Evolutionary conservation across 1,140 invertebrate species (phyloP), one percentile per base, ranked within the genome.

Genomic region (Tetragnatha versicolor): DNA sequence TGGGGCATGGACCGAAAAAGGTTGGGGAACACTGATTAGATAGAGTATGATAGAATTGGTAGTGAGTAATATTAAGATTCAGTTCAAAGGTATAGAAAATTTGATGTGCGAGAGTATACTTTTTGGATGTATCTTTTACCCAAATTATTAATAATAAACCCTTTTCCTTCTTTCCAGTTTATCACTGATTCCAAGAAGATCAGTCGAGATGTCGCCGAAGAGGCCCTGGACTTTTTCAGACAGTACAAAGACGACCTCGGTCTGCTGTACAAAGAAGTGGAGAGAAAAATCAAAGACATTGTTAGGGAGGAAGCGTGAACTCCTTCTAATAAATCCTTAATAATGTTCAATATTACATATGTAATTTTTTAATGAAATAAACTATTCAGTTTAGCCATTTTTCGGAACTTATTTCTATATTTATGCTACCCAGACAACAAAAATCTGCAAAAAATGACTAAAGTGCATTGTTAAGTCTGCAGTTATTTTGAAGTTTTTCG

Each of bases 181-280:
- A 14, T 70, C 9, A 29, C 31, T 12, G 39, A 70, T 25, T 20
- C 47, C 33, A 70, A 70, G 49, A 27, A 53, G 9, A 39, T 55
- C 6, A 31, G 72, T 14, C 42, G 39, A 12, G 72, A 76, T 29
- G 33, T 76, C n/a, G 58, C 55, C 20, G 53, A 45, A 22, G 53
- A 76, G 35, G 72, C 58, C 33, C 53, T 39, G 6, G 72, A 61
- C n/a, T 76, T 76, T 31, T 53, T 76, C 58, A 66, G 58, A 10
- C n/a, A 37, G 22, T 76, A 76, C 53, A 76, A 76, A 39, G 35
- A 76, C 0, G 72, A 76, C 2, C 27, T 76, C 4, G 55, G 55
- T 6, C 17, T 6, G 12, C 7, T 76, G 7, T 76, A n/a, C 2
- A 58, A 76, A 2, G 53, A 76, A 6, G 27, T 65, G 14, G 12